Percentiles rank a stretch among this genome's conserved stretches.
Evolutionary conservation across 1,140 invertebrate genomes (phyloP).

Genomic region (Macrotrachela quadricornifera): DNA sequence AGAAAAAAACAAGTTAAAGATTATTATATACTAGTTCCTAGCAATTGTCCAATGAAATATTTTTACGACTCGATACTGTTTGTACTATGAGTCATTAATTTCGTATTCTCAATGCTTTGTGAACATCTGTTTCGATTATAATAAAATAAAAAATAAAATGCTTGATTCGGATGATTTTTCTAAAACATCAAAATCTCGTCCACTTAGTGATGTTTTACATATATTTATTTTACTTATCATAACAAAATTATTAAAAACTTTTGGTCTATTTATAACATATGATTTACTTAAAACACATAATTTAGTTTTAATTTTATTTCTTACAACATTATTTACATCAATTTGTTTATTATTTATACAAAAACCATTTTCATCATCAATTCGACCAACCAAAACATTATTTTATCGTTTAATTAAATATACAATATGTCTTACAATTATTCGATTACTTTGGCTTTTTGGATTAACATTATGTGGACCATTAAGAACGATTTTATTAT

Average conservation of each 20-base stretch:
- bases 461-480: conserved; percentile 33
- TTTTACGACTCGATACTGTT: too few species aligned
- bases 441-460: conserved; percentile 32
- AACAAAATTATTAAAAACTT: conserved; percentile 29
- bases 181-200: background rate
- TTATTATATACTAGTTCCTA: too few species aligned
- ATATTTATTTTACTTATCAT: conserved; percentile 21
- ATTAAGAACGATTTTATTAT: conserved; percentile 31
- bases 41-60: too few species aligned
- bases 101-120: too few species aligned
- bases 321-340: conserved; percentile 15
- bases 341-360: conserved; percentile 30
- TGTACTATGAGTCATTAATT: too few species aligned
- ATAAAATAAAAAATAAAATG: too few species aligned
- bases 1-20: too few species aligned
- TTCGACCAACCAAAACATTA: conserved; percentile 18
- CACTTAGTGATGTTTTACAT: background rate
- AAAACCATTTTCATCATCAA: conserved; percentile 32
- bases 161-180: background rate
- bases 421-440: conserved; percentile 26
- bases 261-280: conserved; percentile 32
- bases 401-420: conserved; percentile 26
- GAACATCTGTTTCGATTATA: too few species aligned
- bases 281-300: conserved; percentile 32
- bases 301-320: conserved; percentile 31